A percentile compares a stretch with the other conserved stretches of the same genome.
Evolutionary conservation across 2,888 invertebrate genomes (phyloP).

Genomic region (Morinoia aosen): DNA sequence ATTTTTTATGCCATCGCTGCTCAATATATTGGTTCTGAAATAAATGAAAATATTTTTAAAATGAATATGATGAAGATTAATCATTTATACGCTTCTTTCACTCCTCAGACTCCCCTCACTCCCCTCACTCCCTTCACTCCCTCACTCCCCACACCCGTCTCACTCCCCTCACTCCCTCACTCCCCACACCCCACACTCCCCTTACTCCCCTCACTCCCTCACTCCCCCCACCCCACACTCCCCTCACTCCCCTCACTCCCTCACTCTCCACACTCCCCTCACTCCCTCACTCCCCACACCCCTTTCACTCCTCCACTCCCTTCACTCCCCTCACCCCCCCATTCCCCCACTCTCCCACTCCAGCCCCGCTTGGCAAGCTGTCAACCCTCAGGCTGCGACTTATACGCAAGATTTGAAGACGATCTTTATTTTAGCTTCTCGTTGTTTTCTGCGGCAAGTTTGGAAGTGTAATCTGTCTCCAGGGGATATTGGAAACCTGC

Average conservation of each 20-base stretch:
- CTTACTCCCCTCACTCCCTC: background rate
- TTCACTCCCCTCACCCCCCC: background rate
- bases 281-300: background rate
- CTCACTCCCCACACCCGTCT: too few species aligned
- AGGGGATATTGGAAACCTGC: conserved; percentile 32
- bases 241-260: too few species aligned
- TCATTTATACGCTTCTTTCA: too few species aligned
- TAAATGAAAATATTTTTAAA: too few species aligned
- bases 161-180: background rate
- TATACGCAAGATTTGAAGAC: conserved; percentile 34
- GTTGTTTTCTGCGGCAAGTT: conserved; percentile 39
- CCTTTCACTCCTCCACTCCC: background rate
- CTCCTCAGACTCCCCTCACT: too few species aligned
- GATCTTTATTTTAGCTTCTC: conserved; percentile 36
- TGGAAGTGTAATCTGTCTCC: conserved; percentile 43
- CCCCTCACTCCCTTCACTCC: too few species aligned
- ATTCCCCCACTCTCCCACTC: background rate
- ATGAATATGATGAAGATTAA: too few species aligned
- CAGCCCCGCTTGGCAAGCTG: background rate
- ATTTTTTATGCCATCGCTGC: too few species aligned
- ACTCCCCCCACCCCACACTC: background rate
- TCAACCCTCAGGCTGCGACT: conserved; percentile 25
- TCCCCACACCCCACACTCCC: background rate
- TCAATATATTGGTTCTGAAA: too few species aligned
- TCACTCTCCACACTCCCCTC: background rate